Evolutionary conservation across 2,888 invertebrate species (phyloP).

Genomic region (Podotricha telesiphe): DNA sequence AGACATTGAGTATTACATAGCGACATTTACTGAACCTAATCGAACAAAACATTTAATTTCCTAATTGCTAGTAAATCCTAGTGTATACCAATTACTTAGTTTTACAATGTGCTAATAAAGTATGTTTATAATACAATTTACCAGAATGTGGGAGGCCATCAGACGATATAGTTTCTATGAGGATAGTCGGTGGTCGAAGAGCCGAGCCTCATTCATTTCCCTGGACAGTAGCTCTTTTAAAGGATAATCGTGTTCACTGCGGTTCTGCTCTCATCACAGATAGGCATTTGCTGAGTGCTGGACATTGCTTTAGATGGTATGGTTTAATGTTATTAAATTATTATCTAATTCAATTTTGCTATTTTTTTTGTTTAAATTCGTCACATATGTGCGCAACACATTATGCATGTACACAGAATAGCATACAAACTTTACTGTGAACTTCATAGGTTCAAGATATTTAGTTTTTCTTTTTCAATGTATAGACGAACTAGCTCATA

Average conservation of each 20-base stretch:
- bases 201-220: slow-evolving; percentile 79
- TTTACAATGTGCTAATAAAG: background rate
- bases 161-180: slow-evolving; percentile 85
- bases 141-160: slow-evolving; percentile 82
- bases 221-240: slow-evolving; percentile 82
- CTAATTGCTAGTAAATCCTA: no score
- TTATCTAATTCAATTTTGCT: background rate
- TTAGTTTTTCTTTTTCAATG: no score
- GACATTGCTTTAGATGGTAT: slow-evolving; percentile 83
- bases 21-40: no score
- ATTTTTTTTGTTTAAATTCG: background rate
- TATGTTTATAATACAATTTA: slow-evolving; percentile 45
- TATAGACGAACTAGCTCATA: no score
- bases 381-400: no score
- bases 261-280: slow-evolving; percentile 83
- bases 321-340: background rate
- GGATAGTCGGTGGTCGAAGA: slow-evolving; percentile 82
- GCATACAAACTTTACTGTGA: no score
- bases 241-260: slow-evolving; percentile 74
- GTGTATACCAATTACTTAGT: no score
- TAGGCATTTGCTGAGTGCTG: slow-evolving; percentile 82
- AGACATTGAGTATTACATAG: no score
- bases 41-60: no score
- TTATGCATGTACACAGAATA: background rate
- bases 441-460: no score